These are phyloP conservation scores for Puntigrus tetrazona DNA, from an alignment of 2,113 vertebrate genomes.

Conservation along the genomic window DNA sequence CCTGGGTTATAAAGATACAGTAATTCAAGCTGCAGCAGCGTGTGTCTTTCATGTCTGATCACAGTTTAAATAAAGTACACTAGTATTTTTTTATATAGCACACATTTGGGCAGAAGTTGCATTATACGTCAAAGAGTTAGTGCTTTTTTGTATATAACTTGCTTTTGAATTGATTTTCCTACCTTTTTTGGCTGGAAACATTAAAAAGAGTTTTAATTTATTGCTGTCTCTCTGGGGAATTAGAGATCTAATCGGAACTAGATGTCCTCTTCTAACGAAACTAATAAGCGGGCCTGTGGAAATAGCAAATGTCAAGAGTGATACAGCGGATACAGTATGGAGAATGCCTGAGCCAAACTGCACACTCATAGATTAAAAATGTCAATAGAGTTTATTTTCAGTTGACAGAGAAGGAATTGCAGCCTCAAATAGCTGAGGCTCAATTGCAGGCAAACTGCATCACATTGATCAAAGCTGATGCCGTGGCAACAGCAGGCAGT, in stretches of 20 bases:
- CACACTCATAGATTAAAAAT: conserved; percentile 44
- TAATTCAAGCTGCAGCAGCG: neutral
- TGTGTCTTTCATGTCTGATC: neutral
- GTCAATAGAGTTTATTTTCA: conserved; percentile 52
- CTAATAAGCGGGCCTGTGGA: conserved; percentile 29
- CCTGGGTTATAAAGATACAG: neutral
- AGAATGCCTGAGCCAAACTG: conserved; percentile 22
- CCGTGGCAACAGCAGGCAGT: conserved; percentile 38
- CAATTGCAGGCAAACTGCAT: conserved; percentile 27
- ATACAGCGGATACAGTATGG: conserved; percentile 28
- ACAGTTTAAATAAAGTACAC: neutral
- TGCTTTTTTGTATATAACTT: neutral
- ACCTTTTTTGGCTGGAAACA: neutral
- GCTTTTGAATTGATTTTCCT: neutral
- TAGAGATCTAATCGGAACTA: neutral
- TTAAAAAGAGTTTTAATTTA: neutral
- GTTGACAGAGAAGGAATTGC: conserved; percentile 28
- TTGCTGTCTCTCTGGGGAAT: neutral
- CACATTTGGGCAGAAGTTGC: neutral
- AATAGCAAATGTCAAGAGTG: conserved; percentile 52
- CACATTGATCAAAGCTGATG: conserved; percentile 48
- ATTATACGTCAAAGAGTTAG: neutral
- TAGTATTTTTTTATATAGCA: neutral
- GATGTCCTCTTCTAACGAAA: conserved; percentile 4
- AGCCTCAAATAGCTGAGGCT: conserved; percentile 42